Percentiles rank a stretch among this genome's conserved stretches.
phyloP scores from a whole-genome alignment of 2,888 invertebrate species.

The Lochmaea capreae region DNA sequence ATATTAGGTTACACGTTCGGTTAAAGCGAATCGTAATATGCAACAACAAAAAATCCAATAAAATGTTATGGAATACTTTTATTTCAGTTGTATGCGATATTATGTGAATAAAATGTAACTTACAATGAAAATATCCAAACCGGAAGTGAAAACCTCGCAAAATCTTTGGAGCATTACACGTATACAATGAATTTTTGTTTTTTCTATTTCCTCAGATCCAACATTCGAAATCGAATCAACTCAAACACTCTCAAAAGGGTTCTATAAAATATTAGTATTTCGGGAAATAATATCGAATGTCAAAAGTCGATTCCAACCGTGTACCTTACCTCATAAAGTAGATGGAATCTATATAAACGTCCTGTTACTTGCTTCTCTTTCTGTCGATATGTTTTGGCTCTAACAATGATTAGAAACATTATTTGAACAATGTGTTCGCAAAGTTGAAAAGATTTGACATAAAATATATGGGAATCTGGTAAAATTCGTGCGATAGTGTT shows the following conservation, averaged over 20 bases:
- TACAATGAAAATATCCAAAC: conserved; percentile 7
- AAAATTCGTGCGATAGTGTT: conserved; percentile 14
- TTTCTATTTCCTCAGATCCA: conserved; percentile 30
- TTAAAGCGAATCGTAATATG: too few species aligned
- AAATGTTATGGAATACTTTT: too few species aligned
- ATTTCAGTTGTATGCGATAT: too few species aligned
- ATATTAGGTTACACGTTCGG: not conserved
- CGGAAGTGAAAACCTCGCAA: conserved; percentile 9
- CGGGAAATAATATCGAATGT: conserved; percentile 42
- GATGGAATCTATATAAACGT: conserved; percentile 39
- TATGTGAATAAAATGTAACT: not conserved
- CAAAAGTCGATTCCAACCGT: conserved; percentile 38
- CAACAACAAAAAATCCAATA: too few species aligned
- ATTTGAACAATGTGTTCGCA: conserved; percentile 25
- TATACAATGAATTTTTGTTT: conserved; percentile 29
- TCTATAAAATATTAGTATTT: conserved; percentile 37
- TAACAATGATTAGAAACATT: conserved; percentile 33
- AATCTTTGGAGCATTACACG: conserved; percentile 11
- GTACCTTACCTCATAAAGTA: conserved; percentile 36
- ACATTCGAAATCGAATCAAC: conserved; percentile 38
- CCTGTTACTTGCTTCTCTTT: conserved; percentile 29
- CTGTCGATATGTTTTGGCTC: conserved; percentile 32
- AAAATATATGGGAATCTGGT: conserved; percentile 26
- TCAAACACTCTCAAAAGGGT: conserved; percentile 32
- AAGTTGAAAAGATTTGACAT: conserved; percentile 15